Percentiles rank a stretch among this genome's conserved stretches.
phyloP scores from a whole-genome alignment of 2,888 invertebrate genomes.

The Campoletis raptor region DNA sequence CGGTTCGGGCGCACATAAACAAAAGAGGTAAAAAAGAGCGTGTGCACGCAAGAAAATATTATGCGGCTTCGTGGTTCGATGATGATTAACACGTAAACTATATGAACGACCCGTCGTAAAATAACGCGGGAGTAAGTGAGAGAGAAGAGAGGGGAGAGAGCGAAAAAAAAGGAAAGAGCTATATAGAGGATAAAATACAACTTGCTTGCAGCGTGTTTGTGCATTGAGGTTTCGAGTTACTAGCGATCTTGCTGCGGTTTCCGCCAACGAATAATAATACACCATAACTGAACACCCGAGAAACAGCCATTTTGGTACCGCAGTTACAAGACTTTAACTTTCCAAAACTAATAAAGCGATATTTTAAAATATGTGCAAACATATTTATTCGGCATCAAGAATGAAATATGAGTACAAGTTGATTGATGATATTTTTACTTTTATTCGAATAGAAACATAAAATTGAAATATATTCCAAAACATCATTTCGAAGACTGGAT shows the following conservation, averaged over 20 bases:
- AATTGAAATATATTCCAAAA: not conserved
- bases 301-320: slow-evolving; percentile 63
- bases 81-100: slow-evolving; percentile 57
- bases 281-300: slow-evolving; percentile 37
- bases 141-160: not conserved
- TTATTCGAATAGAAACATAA: not conserved
- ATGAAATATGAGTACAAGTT: not conserved
- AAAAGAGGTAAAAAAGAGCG: not conserved
- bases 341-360: slow-evolving; percentile 37
- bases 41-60: slow-evolving; percentile 40
- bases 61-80: slow-evolving; percentile 48
- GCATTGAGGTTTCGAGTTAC: slow-evolving; percentile 64
- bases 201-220: slow-evolving; percentile 56
- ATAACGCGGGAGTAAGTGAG: slow-evolving; percentile 10
- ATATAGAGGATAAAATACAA: slow-evolving; percentile 28
- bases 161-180: not conserved
- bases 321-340: slow-evolving; percentile 58
- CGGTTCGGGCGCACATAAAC: slow-evolving; percentile 4
- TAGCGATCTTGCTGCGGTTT: slow-evolving; percentile 56
- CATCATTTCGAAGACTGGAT: not conserved
- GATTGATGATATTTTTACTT: not conserved
- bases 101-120: slow-evolving; percentile 25
- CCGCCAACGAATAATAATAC: slow-evolving; percentile 56
- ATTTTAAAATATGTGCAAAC: slow-evolving; percentile 26
- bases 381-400: not conserved